Evolutionary conservation across 2,797 vertebrate genomes (phyloP), one percentile per base, ranked within the genome.

Genomic region (Octomys mimax): DNA sequence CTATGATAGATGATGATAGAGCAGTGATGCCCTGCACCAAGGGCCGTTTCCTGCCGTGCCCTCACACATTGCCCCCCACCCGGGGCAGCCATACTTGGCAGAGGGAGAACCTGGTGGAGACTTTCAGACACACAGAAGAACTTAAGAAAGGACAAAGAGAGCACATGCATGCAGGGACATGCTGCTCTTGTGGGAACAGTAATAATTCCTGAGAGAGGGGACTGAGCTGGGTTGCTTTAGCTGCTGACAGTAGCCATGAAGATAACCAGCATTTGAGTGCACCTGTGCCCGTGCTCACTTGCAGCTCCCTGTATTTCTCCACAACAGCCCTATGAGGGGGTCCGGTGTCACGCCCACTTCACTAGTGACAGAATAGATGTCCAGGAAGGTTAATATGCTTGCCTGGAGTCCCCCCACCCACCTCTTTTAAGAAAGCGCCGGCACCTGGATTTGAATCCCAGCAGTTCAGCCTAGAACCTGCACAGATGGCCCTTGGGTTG

Each of bases 251-350:
- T 6, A 28, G 3, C 31, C 28, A 6, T 87, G 28, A 7, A 33
- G 4, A 21, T 33, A 2, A 59, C 36, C 83, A 18, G 0, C 7
- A 3, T 8, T 1, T 31, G 75, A 49, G 61, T 12, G 5, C 6
- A 16, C 39, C 52, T 0, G 33, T 28, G 28, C n/a, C 1, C 18
- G 3, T 33, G 81, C 5, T 36, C 36, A 49, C 8, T 0, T 0
- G 2, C 1, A 0, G 19, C 19, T 77, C 42, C 3, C 0, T 24
- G 12, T 21, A 14, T 5, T 52, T 54, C 19, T 59, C 52, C 79
- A 12, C 9, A 6, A 11, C 54, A 12, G 6, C n/a, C 49, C 42
- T 28, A 1, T 0, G 18, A 68, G 14, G 49, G 8, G 62, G 26
- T 14, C 33, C 26, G 3, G 22, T 57, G 10, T 59, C n/a, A 13